Conservation (phyloP, 2,888 invertebrate species). For the Drosophila fulvimacula region DNA sequence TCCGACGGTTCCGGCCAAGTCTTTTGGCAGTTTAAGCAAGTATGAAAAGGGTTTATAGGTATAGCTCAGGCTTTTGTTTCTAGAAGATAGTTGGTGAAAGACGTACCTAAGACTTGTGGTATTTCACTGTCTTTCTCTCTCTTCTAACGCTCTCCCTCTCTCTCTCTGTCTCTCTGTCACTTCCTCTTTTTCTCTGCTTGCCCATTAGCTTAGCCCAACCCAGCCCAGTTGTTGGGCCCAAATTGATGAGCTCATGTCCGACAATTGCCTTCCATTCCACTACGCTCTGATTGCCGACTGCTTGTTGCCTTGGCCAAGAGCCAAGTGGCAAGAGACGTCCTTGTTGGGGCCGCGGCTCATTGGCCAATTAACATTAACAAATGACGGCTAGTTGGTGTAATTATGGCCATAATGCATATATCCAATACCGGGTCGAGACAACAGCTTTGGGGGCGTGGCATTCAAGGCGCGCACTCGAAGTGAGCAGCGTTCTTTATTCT, state of each 20-base stretch:
- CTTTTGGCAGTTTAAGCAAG: not conserved
- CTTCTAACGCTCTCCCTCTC: not conserved
- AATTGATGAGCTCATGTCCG: slow-evolving; percentile 51
- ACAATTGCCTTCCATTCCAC: slow-evolving; percentile 46
- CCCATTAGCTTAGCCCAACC: slow-evolving; percentile 1
- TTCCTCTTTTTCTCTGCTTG: not conserved
- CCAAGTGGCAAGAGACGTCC: slow-evolving; percentile 10
- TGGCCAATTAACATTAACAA: slow-evolving; percentile 79
- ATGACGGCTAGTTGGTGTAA: slow-evolving; percentile 79
- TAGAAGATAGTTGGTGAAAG: not conserved
- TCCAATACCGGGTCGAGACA: slow-evolving; percentile 38
- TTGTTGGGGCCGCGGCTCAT: slow-evolving; percentile 55
- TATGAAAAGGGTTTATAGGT: not conserved
- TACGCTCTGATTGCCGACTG: slow-evolving; percentile 37
- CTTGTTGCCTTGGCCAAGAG: slow-evolving; percentile 22
- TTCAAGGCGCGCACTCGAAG: slow-evolving; percentile 29
- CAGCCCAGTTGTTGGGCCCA: slow-evolving; percentile 16
- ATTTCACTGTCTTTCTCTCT: not conserved
- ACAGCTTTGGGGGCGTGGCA: slow-evolving; percentile 54
- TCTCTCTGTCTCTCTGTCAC: not conserved
- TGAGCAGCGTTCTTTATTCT: slow-evolving; percentile 17
- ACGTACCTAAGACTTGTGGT: not conserved
- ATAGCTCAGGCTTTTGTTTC: not conserved
- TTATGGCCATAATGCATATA: slow-evolving; percentile 78
- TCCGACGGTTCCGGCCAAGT: not conserved